Evolutionary conservation across 1,140 invertebrate species (phyloP).

Genomic region (Camponotus pennsylvanicus): DNA sequence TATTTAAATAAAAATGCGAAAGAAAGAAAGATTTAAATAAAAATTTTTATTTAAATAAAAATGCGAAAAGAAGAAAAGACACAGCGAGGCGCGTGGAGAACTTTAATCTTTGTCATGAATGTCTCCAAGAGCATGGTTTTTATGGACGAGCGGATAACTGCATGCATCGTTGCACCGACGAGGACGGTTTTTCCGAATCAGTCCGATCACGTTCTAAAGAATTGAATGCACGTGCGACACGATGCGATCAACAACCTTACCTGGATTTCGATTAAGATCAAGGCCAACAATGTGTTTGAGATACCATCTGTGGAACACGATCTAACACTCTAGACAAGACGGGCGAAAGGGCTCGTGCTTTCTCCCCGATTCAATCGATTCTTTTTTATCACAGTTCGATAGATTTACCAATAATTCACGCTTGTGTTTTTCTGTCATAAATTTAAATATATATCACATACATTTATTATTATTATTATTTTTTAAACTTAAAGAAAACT

Average conservation of each 20-base stretch:
- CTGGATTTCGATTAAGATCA: constrained; percentile 64
- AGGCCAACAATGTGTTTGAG: constrained; percentile 31
- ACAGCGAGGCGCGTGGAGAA: neutral
- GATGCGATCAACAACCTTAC: constrained; percentile 30
- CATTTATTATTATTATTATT: neutral
- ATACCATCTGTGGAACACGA: neutral
- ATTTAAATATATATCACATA: too few relatives aligned
- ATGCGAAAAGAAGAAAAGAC: neutral
- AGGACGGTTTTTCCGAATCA: neutral
- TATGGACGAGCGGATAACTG: neutral
- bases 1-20: too few relatives aligned
- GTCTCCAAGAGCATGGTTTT: constrained; percentile 5
- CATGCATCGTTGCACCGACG: neutral
- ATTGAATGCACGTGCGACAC: constrained; percentile 6
- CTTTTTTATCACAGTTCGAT: neutral
- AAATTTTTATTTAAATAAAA: neutral
- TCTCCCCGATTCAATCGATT: neutral
- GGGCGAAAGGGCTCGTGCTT: constrained; percentile 1
- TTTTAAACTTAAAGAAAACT: too few relatives aligned
- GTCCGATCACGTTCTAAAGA: constrained; percentile 14
- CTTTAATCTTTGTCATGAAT: neutral
- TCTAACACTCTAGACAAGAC: neutral
- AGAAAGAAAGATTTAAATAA: too few relatives aligned
- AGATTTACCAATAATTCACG: neutral
- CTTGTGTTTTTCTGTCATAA: too few relatives aligned